Conservation (phyloP, 2,888 invertebrate genomes). For the Elysia crispata region DNA sequence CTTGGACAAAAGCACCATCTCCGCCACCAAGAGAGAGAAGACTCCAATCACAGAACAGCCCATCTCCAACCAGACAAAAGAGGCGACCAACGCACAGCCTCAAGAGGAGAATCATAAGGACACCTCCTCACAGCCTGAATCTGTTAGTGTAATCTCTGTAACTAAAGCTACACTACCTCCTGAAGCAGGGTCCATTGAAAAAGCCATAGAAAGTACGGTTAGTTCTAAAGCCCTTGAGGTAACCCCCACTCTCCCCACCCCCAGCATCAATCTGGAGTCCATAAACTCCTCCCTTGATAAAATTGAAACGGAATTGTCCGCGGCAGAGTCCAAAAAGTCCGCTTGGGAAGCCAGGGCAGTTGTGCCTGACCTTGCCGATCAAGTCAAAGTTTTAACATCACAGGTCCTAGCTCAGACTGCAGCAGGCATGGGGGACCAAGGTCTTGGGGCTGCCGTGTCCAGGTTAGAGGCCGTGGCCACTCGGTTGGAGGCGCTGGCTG, state of each 20-base stretch:
- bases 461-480: slow-evolving; percentile 87
- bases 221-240: not conserved
- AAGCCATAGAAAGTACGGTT: not conserved
- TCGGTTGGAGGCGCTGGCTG: slow-evolving; percentile 80
- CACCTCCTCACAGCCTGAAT: not conserved
- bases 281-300: slow-evolving; percentile 26
- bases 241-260: not conserved
- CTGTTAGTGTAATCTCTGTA: slow-evolving; percentile 20
- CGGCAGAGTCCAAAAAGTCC: slow-evolving; percentile 23
- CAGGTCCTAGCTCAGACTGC: slow-evolving; percentile 50
- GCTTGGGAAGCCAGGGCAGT: slow-evolving; percentile 18
- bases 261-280: not conserved
- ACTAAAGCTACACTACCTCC: not conserved
- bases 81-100: not conserved
- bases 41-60: slow-evolving; percentile 39
- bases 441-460: slow-evolving; percentile 85
- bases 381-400: slow-evolving; percentile 51
- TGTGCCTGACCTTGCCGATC: slow-evolving; percentile 47
- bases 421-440: slow-evolving; percentile 60
- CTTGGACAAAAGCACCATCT: not conserved
- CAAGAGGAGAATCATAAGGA: not conserved
- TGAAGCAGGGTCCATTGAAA: not conserved
- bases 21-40: not conserved
- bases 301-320: slow-evolving; percentile 36
- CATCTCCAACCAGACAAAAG: not conserved